These are phyloP conservation scores for Papilio dardanus DNA, from an alignment of 1,140 invertebrate genomes.

Conservation along the genomic window DNA sequence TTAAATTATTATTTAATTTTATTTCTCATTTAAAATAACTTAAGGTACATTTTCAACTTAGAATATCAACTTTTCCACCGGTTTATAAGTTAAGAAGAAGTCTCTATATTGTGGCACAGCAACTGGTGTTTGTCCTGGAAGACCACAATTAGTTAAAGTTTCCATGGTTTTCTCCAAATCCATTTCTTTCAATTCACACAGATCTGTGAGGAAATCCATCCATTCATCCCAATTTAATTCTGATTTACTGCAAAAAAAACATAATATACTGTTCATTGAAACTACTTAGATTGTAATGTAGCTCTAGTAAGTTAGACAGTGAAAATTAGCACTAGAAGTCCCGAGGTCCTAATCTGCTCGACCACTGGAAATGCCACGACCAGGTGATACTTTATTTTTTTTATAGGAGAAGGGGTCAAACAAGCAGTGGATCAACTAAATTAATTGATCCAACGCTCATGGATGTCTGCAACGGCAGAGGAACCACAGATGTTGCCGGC, in stretches of 20 bases:
- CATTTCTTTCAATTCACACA: slow-evolving; percentile 57
- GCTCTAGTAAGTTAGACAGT: too few relatives aligned
- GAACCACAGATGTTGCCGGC: too few relatives aligned
- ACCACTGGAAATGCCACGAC: too few relatives aligned
- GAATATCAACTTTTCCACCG: slow-evolving; percentile 57
- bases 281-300: too few relatives aligned
- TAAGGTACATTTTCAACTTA: background rate
- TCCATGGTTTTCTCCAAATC: slow-evolving; percentile 58
- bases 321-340: too few relatives aligned
- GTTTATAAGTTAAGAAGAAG: slow-evolving; percentile 65
- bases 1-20: background rate
- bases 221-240: slow-evolving; percentile 67
- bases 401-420: too few relatives aligned
- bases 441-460: too few relatives aligned
- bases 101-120: slow-evolving; percentile 64
- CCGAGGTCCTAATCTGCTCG: too few relatives aligned
- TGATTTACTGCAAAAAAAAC: slow-evolving; percentile 69
- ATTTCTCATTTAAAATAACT: background rate
- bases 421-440: too few relatives aligned
- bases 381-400: too few relatives aligned
- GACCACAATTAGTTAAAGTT: slow-evolving; percentile 65
- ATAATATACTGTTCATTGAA: too few relatives aligned
- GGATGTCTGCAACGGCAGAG: too few relatives aligned
- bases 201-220: slow-evolving; percentile 57
- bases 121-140: slow-evolving; percentile 60